Evolutionary conservation across 1,140 invertebrate genomes (phyloP).

Genomic region (Oreohelix idahoensis): DNA sequence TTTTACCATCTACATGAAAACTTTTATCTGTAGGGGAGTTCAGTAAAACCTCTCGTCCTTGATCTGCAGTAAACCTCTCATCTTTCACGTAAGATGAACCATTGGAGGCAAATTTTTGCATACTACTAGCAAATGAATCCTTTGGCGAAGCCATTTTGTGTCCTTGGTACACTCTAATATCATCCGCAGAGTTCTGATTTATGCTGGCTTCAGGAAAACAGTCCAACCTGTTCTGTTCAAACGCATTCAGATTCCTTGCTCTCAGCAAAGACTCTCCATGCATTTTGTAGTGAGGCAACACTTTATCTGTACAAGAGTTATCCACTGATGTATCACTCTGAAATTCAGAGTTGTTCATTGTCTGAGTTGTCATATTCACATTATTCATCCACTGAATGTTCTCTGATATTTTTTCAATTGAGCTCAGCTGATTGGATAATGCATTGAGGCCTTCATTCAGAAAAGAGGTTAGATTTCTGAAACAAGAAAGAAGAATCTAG

Average conservation of each 20-base stretch:
- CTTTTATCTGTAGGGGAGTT: not conserved
- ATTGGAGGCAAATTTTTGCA: not conserved
- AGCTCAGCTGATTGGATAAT: constrained; percentile 5
- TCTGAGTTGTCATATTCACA: not conserved
- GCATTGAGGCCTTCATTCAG: not conserved
- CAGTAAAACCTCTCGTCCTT: not conserved
- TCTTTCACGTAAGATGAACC: not conserved
- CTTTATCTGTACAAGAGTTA: not conserved
- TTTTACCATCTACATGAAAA: not conserved
- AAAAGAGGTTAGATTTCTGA: not conserved
- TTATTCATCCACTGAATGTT: not conserved
- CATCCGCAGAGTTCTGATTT: not conserved
- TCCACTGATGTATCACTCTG: not conserved
- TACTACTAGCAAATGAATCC: not conserved
- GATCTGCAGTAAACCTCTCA: too few relatives aligned
- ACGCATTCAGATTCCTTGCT: not conserved
- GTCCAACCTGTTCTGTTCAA: not conserved
- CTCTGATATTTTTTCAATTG: not conserved
- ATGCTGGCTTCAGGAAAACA: not conserved
- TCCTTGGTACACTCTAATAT: not conserved
- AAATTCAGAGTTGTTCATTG: not conserved
- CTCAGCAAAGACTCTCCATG: not conserved
- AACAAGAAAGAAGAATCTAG: not conserved
- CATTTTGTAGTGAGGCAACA: not conserved
- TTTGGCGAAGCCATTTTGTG: not conserved